A percentile compares a stretch with the other conserved stretches of the same genome.
Conservation (phyloP, 2,888 invertebrate genomes). For the Orthonychiurus folsomi region DNA sequence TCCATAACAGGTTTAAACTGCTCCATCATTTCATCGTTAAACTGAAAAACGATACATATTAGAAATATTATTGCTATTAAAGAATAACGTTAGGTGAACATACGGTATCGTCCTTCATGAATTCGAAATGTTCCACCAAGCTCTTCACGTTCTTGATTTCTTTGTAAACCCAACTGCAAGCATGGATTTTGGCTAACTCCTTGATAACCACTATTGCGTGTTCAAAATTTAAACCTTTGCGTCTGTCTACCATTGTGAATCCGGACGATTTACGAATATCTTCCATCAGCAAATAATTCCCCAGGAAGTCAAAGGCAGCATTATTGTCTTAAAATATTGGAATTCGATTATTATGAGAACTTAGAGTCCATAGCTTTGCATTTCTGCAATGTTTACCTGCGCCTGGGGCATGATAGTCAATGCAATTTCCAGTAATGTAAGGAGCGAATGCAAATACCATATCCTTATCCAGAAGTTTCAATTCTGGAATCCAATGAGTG, state of each 20-base stretch:
- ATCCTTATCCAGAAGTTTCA: conserved; percentile 7
- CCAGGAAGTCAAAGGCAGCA: no score
- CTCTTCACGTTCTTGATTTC: not conserved
- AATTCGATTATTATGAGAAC: no score
- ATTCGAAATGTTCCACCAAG: not conserved
- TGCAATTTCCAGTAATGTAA: not conserved
- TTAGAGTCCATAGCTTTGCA: no score
- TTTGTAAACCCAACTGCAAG: conserved; percentile 3
- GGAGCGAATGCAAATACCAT: conserved; percentile 4
- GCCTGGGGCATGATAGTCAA: not conserved
- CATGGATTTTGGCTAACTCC: conserved; percentile 4
- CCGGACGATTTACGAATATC: not conserved
- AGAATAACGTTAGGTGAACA: no score
- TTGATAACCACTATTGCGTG: not conserved
- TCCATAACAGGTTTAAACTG: not conserved
- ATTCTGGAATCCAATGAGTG: conserved; percentile 13
- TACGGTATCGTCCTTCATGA: not conserved
- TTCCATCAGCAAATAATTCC: not conserved
- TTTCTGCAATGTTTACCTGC: no score
- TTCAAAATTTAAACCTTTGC: conserved; percentile 4
- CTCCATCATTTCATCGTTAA: not conserved
- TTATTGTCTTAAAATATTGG: no score
- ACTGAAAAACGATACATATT: no score
- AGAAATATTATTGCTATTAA: no score
- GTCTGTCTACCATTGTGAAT: conserved; percentile 5